phyloP scores from a whole-genome alignment of 2,888 invertebrate species.

The Acrobasis consociella region DNA sequence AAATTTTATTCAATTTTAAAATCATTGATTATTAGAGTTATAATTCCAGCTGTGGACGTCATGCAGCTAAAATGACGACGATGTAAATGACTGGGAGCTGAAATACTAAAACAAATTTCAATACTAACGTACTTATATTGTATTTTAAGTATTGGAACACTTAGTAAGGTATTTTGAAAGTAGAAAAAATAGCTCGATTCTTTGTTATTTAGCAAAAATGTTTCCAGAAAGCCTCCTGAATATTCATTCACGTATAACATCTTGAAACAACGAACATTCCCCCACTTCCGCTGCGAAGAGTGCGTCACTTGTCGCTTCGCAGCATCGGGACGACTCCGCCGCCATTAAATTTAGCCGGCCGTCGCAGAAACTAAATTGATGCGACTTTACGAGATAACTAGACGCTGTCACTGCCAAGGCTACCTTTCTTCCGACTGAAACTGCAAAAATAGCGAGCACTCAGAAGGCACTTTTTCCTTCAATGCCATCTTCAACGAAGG shows the following conservation, averaged over 20 bases:
- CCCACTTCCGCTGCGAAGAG: not conserved
- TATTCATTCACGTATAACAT: not conserved
- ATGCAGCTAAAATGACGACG: too few relatives aligned
- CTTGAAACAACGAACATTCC: not conserved
- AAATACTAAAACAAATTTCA: too few relatives aligned
- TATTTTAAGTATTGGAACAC: too few relatives aligned
- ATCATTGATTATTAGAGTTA: too few relatives aligned
- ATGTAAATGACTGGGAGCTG: too few relatives aligned
- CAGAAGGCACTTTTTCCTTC: too few relatives aligned
- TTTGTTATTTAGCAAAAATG: not conserved
- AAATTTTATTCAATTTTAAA: too few relatives aligned
- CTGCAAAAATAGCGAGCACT: slow-evolving; percentile 33
- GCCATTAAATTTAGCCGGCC: slow-evolving; percentile 30
- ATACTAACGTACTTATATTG: too few relatives aligned
- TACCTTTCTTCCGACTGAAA: slow-evolving; percentile 29
- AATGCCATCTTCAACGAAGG: too few relatives aligned
- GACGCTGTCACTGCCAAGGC: slow-evolving; percentile 48
- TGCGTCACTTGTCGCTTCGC: not conserved
- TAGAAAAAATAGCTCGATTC: too few relatives aligned
- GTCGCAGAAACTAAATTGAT: slow-evolving; percentile 39
- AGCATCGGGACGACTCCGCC: not conserved
- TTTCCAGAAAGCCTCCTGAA: not conserved
- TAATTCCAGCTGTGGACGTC: too few relatives aligned
- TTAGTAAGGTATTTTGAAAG: too few relatives aligned
- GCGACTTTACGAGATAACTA: slow-evolving; percentile 40